Conservation (phyloP, 2,113 vertebrate genomes). For the Salvelinus sp. region DNA sequence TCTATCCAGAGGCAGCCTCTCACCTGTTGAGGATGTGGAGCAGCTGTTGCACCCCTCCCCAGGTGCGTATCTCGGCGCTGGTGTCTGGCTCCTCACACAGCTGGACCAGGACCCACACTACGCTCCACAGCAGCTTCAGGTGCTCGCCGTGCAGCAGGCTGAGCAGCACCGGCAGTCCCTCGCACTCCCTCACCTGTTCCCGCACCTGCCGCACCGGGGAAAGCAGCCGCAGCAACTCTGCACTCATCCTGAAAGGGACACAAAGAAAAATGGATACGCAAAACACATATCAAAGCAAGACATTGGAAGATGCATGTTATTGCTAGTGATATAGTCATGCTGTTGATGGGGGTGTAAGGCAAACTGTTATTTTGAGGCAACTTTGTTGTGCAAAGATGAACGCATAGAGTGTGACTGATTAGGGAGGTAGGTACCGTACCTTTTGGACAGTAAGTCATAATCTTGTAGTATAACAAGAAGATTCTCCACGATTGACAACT, state of each 20-base stretch:
- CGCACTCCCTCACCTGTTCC: constrained; percentile 81
- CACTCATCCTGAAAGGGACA: constrained; percentile 73
- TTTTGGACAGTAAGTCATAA: constrained; percentile 86
- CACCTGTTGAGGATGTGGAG: constrained; percentile 84
- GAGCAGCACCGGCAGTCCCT: constrained; percentile 83
- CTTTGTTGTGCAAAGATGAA: too few relatives aligned
- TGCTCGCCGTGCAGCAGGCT: constrained; percentile 84
- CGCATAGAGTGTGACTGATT: too few relatives aligned
- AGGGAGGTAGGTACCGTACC: constrained; percentile 58
- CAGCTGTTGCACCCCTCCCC: constrained; percentile 89
- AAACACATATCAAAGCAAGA: too few relatives aligned
- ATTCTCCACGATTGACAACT: constrained; percentile 80
- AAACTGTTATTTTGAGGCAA: too few relatives aligned
- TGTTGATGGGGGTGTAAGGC: too few relatives aligned
- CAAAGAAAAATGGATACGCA: too few relatives aligned
- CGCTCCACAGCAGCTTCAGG: constrained; percentile 84
- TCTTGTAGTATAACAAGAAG: constrained; percentile 85
- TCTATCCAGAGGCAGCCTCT: constrained; percentile 19
- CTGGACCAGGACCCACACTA: constrained; percentile 88
- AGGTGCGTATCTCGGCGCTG: constrained; percentile 81
- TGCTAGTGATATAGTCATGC: too few relatives aligned
- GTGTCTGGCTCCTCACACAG: constrained; percentile 85
- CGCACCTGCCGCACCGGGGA: constrained; percentile 78
- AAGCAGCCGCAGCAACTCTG: constrained; percentile 83
- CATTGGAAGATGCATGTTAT: too few relatives aligned